Evolutionary conservation across 2,797 vertebrate species (phyloP).

Genomic region (Lepus oiostolus): DNA sequence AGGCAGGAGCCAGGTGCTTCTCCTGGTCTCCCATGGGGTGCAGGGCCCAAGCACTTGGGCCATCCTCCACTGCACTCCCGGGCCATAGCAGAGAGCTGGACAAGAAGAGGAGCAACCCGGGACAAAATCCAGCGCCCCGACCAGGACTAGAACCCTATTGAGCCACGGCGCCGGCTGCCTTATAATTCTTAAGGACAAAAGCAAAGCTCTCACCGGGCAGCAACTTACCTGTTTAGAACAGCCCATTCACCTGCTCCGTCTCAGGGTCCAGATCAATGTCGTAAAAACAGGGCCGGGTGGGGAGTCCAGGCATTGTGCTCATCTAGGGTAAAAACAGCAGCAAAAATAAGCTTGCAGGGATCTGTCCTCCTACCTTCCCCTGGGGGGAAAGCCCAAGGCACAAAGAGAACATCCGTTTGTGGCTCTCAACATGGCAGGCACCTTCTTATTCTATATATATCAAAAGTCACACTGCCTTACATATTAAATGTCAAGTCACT

Average conservation of each 20-base stretch:
- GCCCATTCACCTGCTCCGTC: slow-evolving; percentile 94
- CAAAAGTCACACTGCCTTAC: neutral
- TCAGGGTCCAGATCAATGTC: slow-evolving; percentile 97
- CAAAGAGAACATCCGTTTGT: neutral
- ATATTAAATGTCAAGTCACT: neutral
- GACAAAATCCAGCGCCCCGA: no score
- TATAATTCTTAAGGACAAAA: slow-evolving; percentile 44
- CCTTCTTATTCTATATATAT: neutral
- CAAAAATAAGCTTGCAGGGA: neutral
- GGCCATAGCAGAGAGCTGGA: no score
- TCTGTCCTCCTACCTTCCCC: neutral
- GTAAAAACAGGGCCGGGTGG: slow-evolving; percentile 98
- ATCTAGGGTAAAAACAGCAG: slow-evolving; percentile 89
- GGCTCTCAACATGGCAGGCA: neutral
- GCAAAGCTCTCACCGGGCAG: neutral
- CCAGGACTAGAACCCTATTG: no score
- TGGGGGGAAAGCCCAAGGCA: neutral
- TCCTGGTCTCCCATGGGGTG: no score
- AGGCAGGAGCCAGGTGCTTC: no score
- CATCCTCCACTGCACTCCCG: no score
- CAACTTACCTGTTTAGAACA: slow-evolving; percentile 91
- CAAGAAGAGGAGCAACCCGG: no score
- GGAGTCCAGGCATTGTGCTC: slow-evolving; percentile 98
- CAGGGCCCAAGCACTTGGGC: no score
- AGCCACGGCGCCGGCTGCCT: no score